Percentiles rank a stretch among this genome's conserved stretches.
Evolutionary conservation across 2,797 vertebrate genomes (phyloP).

Genomic region (Holocentrus rufus): DNA sequence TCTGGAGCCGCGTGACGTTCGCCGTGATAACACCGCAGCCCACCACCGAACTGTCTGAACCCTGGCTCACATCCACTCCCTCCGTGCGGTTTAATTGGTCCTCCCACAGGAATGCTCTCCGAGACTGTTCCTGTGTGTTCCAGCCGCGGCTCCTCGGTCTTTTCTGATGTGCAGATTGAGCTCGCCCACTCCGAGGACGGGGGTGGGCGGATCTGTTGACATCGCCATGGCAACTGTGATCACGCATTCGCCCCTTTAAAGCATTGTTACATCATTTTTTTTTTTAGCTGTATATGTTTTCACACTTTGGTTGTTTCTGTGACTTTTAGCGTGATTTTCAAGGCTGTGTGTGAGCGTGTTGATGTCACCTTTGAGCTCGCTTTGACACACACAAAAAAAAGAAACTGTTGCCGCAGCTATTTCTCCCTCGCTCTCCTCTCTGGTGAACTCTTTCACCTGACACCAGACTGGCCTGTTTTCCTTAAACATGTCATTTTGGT

Average conservation of each 20-base stretch:
- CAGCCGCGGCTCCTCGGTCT: slow-evolving; percentile 1
- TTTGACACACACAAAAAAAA: background rate
- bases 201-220: slow-evolving; percentile 44
- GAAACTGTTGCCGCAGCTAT: background rate
- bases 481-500: slow-evolving; percentile 34
- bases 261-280: slow-evolving; percentile 28
- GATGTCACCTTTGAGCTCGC: background rate
- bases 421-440: background rate
- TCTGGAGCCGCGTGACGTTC: slow-evolving; percentile 35
- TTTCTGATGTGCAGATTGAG: slow-evolving; percentile 43
- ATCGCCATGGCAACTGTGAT: slow-evolving; percentile 57
- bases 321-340: background rate
- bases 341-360: background rate
- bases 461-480: slow-evolving; percentile 35
- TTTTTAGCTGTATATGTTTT: slow-evolving; percentile 2
- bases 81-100: slow-evolving; percentile 40
- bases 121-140: slow-evolving; percentile 26
- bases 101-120: slow-evolving; percentile 49
- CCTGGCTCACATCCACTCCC: slow-evolving; percentile 28
- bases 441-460: slow-evolving; percentile 25
- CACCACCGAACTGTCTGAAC: slow-evolving; percentile 15
- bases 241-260: slow-evolving; percentile 32
- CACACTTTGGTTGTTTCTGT: background rate
- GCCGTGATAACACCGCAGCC: slow-evolving; percentile 12
- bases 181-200: slow-evolving; percentile 20